Conservation (phyloP, 1,140 invertebrate species). For the Uloborus diversus region DNA sequence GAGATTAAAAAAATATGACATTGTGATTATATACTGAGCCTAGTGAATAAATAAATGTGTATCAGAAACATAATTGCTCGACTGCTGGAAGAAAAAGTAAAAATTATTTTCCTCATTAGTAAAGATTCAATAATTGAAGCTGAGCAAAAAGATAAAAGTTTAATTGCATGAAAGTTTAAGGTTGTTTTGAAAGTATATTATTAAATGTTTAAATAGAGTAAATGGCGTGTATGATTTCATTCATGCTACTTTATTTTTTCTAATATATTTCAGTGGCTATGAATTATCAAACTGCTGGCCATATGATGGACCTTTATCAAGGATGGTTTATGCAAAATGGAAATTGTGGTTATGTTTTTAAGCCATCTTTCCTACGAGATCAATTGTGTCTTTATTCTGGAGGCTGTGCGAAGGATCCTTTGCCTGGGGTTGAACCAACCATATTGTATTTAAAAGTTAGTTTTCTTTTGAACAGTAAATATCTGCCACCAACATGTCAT, state of each 20-base stretch:
- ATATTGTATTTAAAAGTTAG: constrained; percentile 70
- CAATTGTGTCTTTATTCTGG: constrained; percentile 67
- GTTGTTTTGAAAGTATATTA: too few relatives aligned
- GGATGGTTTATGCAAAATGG: constrained; percentile 74
- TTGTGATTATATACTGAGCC: too few relatives aligned
- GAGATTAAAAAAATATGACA: too few relatives aligned
- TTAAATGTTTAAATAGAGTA: background rate
- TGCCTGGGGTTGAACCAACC: constrained; percentile 71
- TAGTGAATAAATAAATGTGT: too few relatives aligned
- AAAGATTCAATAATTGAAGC: too few relatives aligned
- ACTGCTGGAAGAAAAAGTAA: too few relatives aligned
- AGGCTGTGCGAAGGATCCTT: constrained; percentile 66
- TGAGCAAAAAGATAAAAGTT: too few relatives aligned
- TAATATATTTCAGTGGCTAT: constrained; percentile 69
- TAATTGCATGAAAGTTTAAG: too few relatives aligned
- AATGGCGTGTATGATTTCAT: background rate
- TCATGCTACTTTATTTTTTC: background rate
- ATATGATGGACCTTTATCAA: constrained; percentile 71
- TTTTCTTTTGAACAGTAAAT: background rate
- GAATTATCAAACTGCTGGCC: constrained; percentile 71
- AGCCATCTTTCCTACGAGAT: constrained; percentile 70
- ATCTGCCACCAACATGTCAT: background rate
- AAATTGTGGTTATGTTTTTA: constrained; percentile 74
- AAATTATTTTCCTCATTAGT: too few relatives aligned
- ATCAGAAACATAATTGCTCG: too few relatives aligned